A percentile compares a stretch with the other conserved stretches of the same genome.
Evolutionary conservation across 2,888 invertebrate species (phyloP).

Genomic region (Brachyopa scutellaris): DNA sequence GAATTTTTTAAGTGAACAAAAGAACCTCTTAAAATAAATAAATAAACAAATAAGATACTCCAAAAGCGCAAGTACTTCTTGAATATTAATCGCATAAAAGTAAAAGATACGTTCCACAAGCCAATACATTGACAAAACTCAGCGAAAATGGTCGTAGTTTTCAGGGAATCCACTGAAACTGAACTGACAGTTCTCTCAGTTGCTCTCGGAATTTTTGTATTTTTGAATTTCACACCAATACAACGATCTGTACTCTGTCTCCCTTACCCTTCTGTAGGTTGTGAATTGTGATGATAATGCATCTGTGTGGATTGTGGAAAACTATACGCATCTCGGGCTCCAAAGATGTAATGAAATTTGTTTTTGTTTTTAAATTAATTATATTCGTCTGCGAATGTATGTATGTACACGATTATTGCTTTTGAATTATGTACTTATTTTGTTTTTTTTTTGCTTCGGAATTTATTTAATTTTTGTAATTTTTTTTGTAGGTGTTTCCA

Average conservation of each 20-base stretch:
- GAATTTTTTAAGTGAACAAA: too few species aligned
- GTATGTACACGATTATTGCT: slow-evolving; percentile 19
- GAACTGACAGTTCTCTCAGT: neutral
- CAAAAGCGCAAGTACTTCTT: too few species aligned
- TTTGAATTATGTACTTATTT: neutral
- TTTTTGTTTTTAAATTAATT: slow-evolving; percentile 3
- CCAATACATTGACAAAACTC: slow-evolving; percentile 12
- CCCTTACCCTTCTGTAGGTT: neutral
- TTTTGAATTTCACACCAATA: neutral
- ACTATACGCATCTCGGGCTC: slow-evolving; percentile 1
- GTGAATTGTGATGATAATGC: neutral
- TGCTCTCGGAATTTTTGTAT: slow-evolving; percentile 1
- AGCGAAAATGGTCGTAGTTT: slow-evolving; percentile 30
- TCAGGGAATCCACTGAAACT: neutral
- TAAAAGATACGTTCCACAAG: slow-evolving; percentile 50
- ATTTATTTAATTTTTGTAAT: neutral
- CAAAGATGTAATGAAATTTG: too few species aligned
- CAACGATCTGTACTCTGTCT: neutral
- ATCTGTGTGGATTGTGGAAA: slow-evolving; percentile 45
- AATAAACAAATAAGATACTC: neutral
- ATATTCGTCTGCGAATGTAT: neutral
- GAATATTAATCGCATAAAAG: too few species aligned
- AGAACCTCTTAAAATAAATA: too few species aligned
- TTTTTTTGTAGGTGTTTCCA: slow-evolving; percentile 59
- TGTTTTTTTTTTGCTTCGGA: neutral